phyloP scores from a whole-genome alignment of 2,888 invertebrate genomes.

The Drosophila parthenogenetica region DNA sequence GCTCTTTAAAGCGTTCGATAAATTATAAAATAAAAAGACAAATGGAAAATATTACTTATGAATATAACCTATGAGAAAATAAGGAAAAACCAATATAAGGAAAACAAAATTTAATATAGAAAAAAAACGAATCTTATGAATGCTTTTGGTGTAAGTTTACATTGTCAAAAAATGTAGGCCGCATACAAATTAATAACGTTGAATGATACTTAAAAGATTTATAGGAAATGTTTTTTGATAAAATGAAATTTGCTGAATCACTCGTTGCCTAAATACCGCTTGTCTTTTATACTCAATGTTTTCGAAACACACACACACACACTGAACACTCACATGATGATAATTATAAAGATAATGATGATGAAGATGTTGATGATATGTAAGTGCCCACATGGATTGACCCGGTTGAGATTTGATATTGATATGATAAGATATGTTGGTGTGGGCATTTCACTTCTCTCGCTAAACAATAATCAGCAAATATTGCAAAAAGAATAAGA shows the following conservation, averaged over 20 bases:
- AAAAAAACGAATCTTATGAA: constrained; percentile 82
- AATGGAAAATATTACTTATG: background rate
- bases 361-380: constrained; percentile 14
- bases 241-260: constrained; percentile 82
- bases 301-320: constrained; percentile 69
- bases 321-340: constrained; percentile 6
- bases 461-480: constrained; percentile 75
- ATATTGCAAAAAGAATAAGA: constrained; percentile 61
- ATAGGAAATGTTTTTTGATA: constrained; percentile 75
- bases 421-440: constrained; percentile 17
- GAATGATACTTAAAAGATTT: constrained; percentile 70
- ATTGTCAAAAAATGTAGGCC: constrained; percentile 52
- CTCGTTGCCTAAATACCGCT: constrained; percentile 84
- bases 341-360: background rate
- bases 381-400: constrained; percentile 38
- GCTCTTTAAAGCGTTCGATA: constrained; percentile 46
- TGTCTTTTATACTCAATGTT: constrained; percentile 83
- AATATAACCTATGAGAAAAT: constrained; percentile 9
- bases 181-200: constrained; percentile 62
- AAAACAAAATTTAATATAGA: constrained; percentile 63
- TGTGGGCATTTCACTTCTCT: constrained; percentile 47
- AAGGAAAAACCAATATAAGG: constrained; percentile 39
- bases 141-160: constrained; percentile 81
- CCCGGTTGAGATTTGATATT: constrained; percentile 29
- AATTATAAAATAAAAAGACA: constrained; percentile 12